Percentiles rank a stretch among this genome's conserved stretches.
phyloP scores from a whole-genome alignment of 1,140 invertebrate genomes.

The Drosophila orosa region DNA sequence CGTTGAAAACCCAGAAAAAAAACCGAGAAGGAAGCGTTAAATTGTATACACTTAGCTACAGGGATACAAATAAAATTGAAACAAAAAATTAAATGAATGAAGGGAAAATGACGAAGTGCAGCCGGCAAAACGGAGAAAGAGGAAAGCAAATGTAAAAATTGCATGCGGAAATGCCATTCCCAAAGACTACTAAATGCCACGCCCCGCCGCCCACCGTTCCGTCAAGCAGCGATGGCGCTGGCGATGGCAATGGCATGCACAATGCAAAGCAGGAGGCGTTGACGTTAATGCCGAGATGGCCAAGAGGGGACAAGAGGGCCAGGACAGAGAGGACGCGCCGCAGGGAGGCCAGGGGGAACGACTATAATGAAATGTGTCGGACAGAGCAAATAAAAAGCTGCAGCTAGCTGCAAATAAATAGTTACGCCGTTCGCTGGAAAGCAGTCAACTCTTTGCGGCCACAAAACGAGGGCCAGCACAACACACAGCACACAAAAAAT shows the following conservation, averaged over 20 bases:
- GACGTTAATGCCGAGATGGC: conserved; percentile 26
- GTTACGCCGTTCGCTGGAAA: conserved; percentile 70
- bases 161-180: conserved; percentile 82
- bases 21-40: conserved; percentile 66
- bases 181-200: conserved; percentile 73
- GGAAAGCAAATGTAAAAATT: conserved; percentile 69
- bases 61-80: conserved; percentile 35
- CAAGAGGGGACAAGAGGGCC: conserved; percentile 10
- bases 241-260: conserved; percentile 33
- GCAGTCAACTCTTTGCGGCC: conserved; percentile 71
- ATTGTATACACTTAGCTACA: conserved; percentile 77
- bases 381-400: conserved; percentile 73
- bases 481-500: conserved; percentile 51
- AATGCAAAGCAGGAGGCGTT: conserved; percentile 68
- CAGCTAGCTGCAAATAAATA: conserved; percentile 72
- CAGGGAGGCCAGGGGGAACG: neutral
- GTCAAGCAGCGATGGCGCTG: conserved; percentile 10
- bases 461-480: conserved; percentile 52
- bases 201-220: conserved; percentile 26
- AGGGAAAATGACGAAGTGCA: conserved; percentile 55
- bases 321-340: neutral
- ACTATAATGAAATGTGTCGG: conserved; percentile 77
- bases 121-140: conserved; percentile 2
- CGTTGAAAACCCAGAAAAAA: conserved; percentile 46
- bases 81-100: conserved; percentile 33